Conservation (phyloP, 2,797 vertebrate genomes). For the Liasis olivaceus region DNA sequence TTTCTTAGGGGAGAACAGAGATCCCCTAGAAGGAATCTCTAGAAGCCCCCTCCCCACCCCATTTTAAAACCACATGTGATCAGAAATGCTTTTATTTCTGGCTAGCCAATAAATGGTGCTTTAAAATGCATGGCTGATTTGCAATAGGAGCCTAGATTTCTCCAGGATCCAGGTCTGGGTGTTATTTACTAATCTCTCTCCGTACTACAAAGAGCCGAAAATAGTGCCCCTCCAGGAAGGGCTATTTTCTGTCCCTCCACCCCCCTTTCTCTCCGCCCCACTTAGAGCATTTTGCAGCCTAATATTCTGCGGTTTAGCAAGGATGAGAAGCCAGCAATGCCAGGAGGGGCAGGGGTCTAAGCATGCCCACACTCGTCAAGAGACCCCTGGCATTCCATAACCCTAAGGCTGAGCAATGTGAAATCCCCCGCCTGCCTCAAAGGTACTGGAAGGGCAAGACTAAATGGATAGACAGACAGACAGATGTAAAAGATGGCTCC, state of each 20-base stretch:
- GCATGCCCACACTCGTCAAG: background rate
- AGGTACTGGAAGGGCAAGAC: background rate
- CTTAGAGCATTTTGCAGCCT: background rate
- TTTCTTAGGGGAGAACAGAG: background rate
- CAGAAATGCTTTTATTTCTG: background rate
- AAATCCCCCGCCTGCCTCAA: background rate
- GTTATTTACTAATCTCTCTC: background rate
- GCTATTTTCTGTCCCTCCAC: no score
- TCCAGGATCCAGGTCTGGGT: background rate
- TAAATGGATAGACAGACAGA: background rate
- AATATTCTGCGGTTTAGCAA: background rate
- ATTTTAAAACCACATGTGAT: background rate
- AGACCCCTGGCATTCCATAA: background rate
- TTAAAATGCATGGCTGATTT: background rate
- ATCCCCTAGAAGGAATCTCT: background rate
- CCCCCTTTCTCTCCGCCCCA: background rate
- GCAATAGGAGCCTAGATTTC: background rate
- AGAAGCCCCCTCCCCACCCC: background rate
- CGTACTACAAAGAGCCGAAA: no score
- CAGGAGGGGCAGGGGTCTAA: background rate
- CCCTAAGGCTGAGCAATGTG: background rate
- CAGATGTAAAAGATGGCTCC: background rate
- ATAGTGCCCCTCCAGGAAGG: no score
- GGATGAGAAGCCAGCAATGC: background rate
- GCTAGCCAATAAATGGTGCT: background rate